A percentile compares a stretch with the other conserved stretches of the same genome.
Evolutionary conservation across 37 sponge, comb jelly and placozoan genomes (phyloP).

Genomic region (Amphimedon queenslandica): DNA sequence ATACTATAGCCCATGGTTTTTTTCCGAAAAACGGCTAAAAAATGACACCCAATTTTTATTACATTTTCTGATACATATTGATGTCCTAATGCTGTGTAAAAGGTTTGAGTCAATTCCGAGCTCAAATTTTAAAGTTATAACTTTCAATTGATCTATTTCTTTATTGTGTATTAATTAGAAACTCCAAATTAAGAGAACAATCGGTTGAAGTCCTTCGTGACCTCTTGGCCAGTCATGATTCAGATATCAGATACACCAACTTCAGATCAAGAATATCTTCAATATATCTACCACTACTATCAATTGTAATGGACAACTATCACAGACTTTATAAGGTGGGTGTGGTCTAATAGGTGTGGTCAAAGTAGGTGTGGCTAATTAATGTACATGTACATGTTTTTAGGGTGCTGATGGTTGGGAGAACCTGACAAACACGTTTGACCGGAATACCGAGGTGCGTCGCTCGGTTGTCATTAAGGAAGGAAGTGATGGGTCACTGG

Average conservation of each 20-base stretch:
- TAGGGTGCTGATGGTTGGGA: constrained; percentile 66
- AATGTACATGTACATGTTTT: neutral
- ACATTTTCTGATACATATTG: no score
- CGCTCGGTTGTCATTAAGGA: constrained; percentile 45
- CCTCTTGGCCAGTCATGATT: constrained; percentile 82
- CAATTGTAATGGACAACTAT: constrained; percentile 83
- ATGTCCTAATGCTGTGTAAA: no score
- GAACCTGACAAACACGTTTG: constrained; percentile 47
- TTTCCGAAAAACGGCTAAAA: no score
- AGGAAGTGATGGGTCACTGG: constrained; percentile 17
- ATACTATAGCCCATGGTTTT: no score
- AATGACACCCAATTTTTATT: no score
- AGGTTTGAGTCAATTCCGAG: no score
- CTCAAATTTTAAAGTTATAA: no score
- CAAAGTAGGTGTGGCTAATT: neutral
- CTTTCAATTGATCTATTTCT: no score
- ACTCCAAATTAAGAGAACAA: constrained; percentile 51
- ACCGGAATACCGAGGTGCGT: constrained; percentile 38
- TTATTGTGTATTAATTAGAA: constrained; percentile 37
- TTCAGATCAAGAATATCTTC: constrained; percentile 63
- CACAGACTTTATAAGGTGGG: constrained; percentile 2
- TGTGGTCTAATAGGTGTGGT: neutral
- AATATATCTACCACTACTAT: constrained; percentile 88
- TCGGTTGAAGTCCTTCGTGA: constrained; percentile 76
- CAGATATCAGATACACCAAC: constrained; percentile 64